Conservation (phyloP, 23 tunicate genomes). For the Ciona savignyi region DNA sequence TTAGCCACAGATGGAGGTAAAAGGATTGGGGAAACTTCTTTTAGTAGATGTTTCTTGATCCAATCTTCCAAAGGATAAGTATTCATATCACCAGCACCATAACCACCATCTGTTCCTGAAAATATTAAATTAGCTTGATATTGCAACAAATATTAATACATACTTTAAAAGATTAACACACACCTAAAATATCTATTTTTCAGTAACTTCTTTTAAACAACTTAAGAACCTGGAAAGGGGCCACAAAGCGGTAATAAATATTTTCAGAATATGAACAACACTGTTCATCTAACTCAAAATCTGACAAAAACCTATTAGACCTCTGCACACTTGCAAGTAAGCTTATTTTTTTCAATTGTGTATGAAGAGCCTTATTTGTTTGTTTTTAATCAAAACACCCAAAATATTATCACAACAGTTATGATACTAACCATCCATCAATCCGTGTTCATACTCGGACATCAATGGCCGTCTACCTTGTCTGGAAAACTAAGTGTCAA, state of each 20-base stretch:
- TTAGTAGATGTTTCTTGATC: constrained; percentile 8
- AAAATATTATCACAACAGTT: no score
- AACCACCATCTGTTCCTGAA: not conserved
- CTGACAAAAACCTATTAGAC: not conserved
- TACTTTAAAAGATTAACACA: no score
- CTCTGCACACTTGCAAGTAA: not conserved
- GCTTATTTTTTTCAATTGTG: no score
- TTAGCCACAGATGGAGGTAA: constrained; percentile 13
- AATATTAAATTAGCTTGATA: not conserved
- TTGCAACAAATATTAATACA: not conserved
- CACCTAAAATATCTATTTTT: no score
- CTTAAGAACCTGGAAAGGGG: no score
- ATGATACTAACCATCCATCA: not conserved
- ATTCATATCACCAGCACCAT: no score
- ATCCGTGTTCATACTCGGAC: not conserved
- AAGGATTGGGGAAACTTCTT: constrained; percentile 3
- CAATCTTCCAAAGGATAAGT: not conserved
- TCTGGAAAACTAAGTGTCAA: not conserved
- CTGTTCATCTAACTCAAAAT: not conserved
- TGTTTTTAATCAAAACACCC: no score
- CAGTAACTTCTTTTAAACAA: no score
- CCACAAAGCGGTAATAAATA: no score
- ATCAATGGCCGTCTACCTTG: constrained; percentile 1
- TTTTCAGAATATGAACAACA: no score
- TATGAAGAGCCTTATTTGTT: no score